Conservation (phyloP, 1,140 invertebrate species). For the Zaprionus africanus region DNA sequence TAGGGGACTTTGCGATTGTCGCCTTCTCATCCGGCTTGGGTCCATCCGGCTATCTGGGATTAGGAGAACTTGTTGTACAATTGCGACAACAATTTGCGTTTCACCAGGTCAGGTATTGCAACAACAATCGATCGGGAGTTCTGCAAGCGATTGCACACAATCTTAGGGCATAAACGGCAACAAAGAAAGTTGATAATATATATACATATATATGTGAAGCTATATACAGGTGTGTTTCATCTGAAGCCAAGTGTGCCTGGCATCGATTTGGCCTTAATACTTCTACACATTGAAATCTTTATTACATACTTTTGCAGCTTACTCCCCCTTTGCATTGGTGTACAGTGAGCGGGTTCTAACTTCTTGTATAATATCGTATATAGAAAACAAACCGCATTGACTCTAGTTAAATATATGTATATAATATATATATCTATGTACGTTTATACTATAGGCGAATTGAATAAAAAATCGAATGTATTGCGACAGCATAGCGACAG, state of each 20-base stretch:
- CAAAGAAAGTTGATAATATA: constrained; percentile 1
- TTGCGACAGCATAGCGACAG: constrained; percentile 76
- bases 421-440: constrained; percentile 57
- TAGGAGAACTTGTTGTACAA: not conserved
- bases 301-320: constrained; percentile 32
- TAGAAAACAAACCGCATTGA: constrained; percentile 27
- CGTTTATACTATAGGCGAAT: constrained; percentile 65
- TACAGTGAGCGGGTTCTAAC: constrained; percentile 20
- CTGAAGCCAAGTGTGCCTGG: not conserved
- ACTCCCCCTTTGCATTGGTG: constrained; percentile 19
- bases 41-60: constrained; percentile 2
- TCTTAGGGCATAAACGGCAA: not conserved
- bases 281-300: constrained; percentile 13
- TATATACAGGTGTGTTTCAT: not conserved
- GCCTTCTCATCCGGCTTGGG: not conserved
- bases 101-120: constrained; percentile 17
- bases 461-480: constrained; percentile 81
- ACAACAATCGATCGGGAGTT: constrained; percentile 19
- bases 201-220: not conserved
- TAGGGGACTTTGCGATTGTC: not conserved
- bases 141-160: constrained; percentile 24
- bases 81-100: constrained; percentile 18
- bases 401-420: constrained; percentile 69
- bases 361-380: constrained; percentile 19
- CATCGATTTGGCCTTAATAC: constrained; percentile 2